phyloP scores from a whole-genome alignment of 2,888 invertebrate genomes.

The Papilio gigon region DNA sequence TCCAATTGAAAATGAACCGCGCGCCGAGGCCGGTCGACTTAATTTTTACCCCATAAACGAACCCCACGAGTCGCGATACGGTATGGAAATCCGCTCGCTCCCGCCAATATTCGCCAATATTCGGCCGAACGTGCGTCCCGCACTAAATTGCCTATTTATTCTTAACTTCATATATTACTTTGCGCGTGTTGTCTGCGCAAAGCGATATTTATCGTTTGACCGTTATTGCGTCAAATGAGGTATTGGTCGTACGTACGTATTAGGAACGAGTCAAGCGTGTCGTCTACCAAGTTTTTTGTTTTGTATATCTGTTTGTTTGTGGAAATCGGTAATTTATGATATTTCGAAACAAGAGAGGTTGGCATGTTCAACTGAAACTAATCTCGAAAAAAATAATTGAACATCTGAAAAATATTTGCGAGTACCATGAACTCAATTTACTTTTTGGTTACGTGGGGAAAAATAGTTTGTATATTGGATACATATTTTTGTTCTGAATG shows the following conservation, averaged over 20 bases:
- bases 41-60: slow-evolving; percentile 82
- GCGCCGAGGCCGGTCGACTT: slow-evolving; percentile 68
- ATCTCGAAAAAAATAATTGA: neutral
- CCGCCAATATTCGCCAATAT: slow-evolving; percentile 81
- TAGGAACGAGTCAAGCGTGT: slow-evolving; percentile 67
- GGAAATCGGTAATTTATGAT: slow-evolving; percentile 20
- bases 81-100: slow-evolving; percentile 79
- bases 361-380: slow-evolving; percentile 15
- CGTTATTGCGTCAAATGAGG: slow-evolving; percentile 82
- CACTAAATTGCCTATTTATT: slow-evolving; percentile 83
- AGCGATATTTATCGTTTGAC: slow-evolving; percentile 82
- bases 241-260: slow-evolving; percentile 75
- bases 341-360: slow-evolving; percentile 33
- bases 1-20: slow-evolving; percentile 73
- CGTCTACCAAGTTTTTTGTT: slow-evolving; percentile 45
- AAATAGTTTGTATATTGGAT: too few relatives aligned
- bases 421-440: neutral
- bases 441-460: neutral
- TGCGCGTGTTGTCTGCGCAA: slow-evolving; percentile 82
- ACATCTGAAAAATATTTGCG: neutral
- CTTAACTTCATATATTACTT: slow-evolving; percentile 84
- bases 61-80: slow-evolving; percentile 79
- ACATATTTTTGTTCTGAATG: too few relatives aligned
- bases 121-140: slow-evolving; percentile 78
- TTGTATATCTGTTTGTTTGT: slow-evolving; percentile 40